Evolutionary conservation across 1,140 invertebrate species (phyloP), one percentile per base, ranked within the genome.

Genomic region (Bombus confusus): DNA sequence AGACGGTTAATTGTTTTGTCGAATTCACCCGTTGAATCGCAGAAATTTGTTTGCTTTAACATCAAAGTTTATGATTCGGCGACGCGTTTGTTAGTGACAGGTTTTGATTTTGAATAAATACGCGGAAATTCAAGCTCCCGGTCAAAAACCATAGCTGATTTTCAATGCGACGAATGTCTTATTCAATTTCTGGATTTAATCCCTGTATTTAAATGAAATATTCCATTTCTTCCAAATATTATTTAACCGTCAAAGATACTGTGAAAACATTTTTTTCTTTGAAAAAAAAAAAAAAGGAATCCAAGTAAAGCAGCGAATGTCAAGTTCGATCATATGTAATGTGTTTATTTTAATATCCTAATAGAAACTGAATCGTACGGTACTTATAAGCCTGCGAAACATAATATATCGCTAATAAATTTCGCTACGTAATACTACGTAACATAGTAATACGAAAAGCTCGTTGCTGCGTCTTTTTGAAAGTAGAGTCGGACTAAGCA

Each of bases 41-140:
- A 41, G 75, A n/a, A 77, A 41, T 77, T 15, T 15, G 25, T 10
- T 76, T n/a, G 37, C 28, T 62, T 62, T 77, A 77, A 62, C n/a
- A 62, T 25, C 47, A 52, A 52, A 22, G 47, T 77, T 77, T 37
- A 5, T n/a, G 5, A 4, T 13, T 37, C 47, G 34, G 0, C 15
- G 8, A 77, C 28, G 25, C 25, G 25, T 22, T 47, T 76, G 74
- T 12, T 59, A n/a, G 13, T 31, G 71, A 73, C 71, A 73, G 41
- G 0, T 73, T 73, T 73, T 47, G 8, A 73, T 31, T 39, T 39
- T 5, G 1, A 25, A 39, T 39, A 71, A 25, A 71, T 39, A 18
- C 15, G 3, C 73, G 47, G 13, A 57, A 15, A 75, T 57, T 73
- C 28, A 34, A 75, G 47, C 28, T 73, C 6, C 13, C 18, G 25